Percentiles rank a stretch among this genome's conserved stretches.
Conservation (phyloP, 2,888 invertebrate genomes). For the Cantharis flavilabris region DNA sequence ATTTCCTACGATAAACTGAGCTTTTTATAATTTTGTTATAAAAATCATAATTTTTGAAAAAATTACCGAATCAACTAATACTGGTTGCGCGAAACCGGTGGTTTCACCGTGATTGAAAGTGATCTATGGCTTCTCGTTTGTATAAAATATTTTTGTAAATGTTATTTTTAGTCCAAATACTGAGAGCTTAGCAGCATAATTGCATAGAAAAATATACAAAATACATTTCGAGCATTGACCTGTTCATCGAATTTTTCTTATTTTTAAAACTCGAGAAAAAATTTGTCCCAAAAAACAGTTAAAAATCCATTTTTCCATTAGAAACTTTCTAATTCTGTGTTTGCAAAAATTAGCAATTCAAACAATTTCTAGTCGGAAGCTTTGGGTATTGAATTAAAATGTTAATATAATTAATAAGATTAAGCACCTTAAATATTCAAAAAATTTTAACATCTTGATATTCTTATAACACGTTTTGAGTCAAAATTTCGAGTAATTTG, state of each 20-base stretch:
- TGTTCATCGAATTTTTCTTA: neutral
- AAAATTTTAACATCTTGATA: neutral
- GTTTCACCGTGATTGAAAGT: no score
- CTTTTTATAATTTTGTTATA: no score
- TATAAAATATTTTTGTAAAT: neutral
- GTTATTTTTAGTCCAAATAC: neutral
- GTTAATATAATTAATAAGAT: neutral
- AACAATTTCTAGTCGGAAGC: neutral
- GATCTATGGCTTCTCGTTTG: neutral
- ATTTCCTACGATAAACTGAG: no score
- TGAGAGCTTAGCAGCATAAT: neutral
- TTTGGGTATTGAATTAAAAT: neutral
- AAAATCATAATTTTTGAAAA: no score
- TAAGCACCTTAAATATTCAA: neutral
- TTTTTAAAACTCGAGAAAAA: neutral
- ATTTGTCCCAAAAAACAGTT: neutral
- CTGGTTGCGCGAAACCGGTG: no score
- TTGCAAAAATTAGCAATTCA: neutral
- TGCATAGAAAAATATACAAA: neutral
- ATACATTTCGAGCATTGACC: neutral
- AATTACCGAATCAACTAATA: no score
- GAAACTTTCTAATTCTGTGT: neutral
- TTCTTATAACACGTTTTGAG: neutral
- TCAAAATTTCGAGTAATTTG: neutral
- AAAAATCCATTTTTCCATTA: neutral